phyloP scores from a whole-genome alignment of 1,140 invertebrate genomes.

The Brachionus calyciflorus region DNA sequence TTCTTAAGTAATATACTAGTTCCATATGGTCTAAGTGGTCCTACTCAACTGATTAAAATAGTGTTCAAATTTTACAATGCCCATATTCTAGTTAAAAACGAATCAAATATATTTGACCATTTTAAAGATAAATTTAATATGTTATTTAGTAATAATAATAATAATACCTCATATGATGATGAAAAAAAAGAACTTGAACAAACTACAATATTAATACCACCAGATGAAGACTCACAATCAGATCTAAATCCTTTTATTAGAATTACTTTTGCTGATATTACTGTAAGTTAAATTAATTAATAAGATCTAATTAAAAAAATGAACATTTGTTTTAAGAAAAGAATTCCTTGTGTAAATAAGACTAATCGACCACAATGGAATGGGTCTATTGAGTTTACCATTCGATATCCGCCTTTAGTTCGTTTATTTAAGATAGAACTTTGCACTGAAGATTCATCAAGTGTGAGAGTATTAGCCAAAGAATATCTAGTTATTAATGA shows the following conservation, averaged over 20 bases:
- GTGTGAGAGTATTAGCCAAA: not conserved
- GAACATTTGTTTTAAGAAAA: not conserved
- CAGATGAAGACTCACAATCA: not conserved
- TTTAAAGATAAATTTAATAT: not conserved
- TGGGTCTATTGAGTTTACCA: constrained; percentile 3
- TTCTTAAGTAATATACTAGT: constrained; percentile 14
- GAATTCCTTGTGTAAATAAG: not conserved
- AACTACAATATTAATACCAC: not conserved
- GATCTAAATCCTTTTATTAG: constrained; percentile 22
- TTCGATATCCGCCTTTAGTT: constrained; percentile 7
- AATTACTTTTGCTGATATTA: not conserved
- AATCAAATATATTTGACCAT: not conserved
- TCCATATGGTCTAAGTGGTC: constrained; percentile 31
- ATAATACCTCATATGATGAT: not conserved
- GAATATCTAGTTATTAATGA: constrained; percentile 29
- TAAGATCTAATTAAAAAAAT: not conserved
- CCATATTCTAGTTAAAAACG: not conserved
- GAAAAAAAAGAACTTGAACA: not conserved
- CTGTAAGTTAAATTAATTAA: not conserved
- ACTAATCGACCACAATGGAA: constrained; percentile 17
- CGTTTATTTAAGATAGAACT: constrained; percentile 43
- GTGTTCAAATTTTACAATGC: constrained; percentile 10
- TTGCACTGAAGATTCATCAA: not conserved
- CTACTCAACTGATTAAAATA: not conserved
- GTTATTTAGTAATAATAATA: not conserved